Evolutionary conservation across 2,888 invertebrate species (phyloP), one percentile per base, ranked within the genome.

Genomic region (Epirrhoe tristata): DNA sequence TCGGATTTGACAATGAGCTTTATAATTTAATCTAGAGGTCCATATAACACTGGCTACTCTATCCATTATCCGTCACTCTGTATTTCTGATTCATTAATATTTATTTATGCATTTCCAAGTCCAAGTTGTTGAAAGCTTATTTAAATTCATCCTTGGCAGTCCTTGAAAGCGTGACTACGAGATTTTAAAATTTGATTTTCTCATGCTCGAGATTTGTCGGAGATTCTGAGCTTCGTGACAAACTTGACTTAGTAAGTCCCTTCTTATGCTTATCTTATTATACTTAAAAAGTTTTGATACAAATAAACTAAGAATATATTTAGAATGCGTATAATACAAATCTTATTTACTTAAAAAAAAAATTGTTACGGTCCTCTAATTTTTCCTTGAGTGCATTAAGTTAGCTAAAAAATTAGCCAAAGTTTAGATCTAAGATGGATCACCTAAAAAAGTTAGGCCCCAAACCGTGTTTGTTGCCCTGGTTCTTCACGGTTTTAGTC

Each of bases 71-170:
- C 84, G 86, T 87, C 86, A 86, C 85, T 84, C 84, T 81, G 79
- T 84, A 83, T 83, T 82, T 81, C 78, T 72, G 74, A 78, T 7
- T 77, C 88, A 91, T 91, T 89, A 91, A 90, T 90, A 91, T 92
- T 90, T 88, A 91, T 90, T 90, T 88, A 91, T 90, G 86, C 85
- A 86, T 83, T 84, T 85, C 85, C 82, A 79, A 87, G 86, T 87
- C 87, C 83, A 84, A 87, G 83, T 77, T 82, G 86, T 84, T 86
- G 84, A 87, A 82, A 86, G 88, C 90, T 89, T 84, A 90, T 92
- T 91, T 88, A 89, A 87, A 92, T 92, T 91, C 89, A 89, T 87
- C 86, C 87, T 84, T 83, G 82, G 84, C 83, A 74, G 82, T 81
- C 81, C 85, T 86, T 86, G 87, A 88, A 86, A 88, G 88, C 82